Base-by-base conservation (phyloP, 2,113 vertebrate genomes). In the Cebus imitator region DNA sequence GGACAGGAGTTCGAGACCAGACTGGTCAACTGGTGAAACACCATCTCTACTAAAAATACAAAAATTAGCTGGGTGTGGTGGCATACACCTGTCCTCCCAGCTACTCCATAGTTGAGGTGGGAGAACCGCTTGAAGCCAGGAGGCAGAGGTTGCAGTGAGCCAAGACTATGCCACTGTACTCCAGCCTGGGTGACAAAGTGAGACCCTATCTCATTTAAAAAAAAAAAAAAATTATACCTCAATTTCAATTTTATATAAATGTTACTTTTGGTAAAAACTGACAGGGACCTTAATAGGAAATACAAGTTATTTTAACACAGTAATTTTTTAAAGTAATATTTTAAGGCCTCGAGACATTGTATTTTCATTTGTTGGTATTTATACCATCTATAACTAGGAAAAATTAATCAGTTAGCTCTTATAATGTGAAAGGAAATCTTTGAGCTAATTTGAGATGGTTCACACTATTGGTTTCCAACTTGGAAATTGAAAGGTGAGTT, bases 401-500 rank as follows among this genome's bases (percentile, higher is more conserved):
- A 23, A 94, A 91, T 87, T 93, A 94, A 95, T 93, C 68, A 94
- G 58, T 88, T 96, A 92, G 35, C n/a, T 90, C 70, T 88, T 96
- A 90, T 40, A 95, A 95, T 45, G 5, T 88, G 64, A 96, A 95
- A 97, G 52, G 70, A 97, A 97, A 92, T 78, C 66, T 96, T 94
- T 92, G 57, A 78, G 80, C 35, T 96, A 97, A 95, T 96, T 88
- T 94, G 55, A 95, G 58, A 68, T 92, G 18, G 76, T 92, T 96
- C 90, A 97, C 64, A 93, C 48, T 95, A 84, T 2, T 96, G 93
- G 78, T 79, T 87, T 91, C 78, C 76, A 97, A 90, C 76, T 73
- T 94, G 52, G 72, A 96, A 96, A 95, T 0, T 94, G 82, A 96
- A 98, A 96, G 73, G 52, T 97, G 45, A 97, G 84, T 97, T 92